Base-by-base conservation (phyloP, 1,140 invertebrate species). In the Liolophura sinensis region DNA sequence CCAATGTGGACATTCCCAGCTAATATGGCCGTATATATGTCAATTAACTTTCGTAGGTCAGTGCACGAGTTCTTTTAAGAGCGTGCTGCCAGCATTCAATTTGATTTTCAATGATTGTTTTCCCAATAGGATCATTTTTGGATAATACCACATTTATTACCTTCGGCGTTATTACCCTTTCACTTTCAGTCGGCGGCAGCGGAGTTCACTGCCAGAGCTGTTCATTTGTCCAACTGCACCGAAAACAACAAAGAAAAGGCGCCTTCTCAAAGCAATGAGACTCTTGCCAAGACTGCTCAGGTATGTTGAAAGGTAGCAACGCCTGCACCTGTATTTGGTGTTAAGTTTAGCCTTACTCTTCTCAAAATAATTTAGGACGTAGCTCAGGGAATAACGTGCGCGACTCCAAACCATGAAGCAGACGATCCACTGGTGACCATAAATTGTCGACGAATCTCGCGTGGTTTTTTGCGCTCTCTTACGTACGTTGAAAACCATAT, bases 281-380 rank as follows among this genome's bases (percentile, higher is more conserved):
- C 71, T 56, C 58, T 78, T 54, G 75, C 71, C 5, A 70, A 56
- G 65, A 71, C 77, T 56, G 73, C 75, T 0, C 71, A 78, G 75
- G 75, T 76, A 22, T 62, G 66, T 31, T 0, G 31, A 40, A 40
- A 5, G 31, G 31, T 3, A 40, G 3, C 3, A 40, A 40, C 31
- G 31, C 31, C 31, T 40, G 31, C 9, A 40, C 9, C 31, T 9
- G 9, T 40, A 40, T 40, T 40, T 40, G 31, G 3, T 3, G 31
- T 40, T 40, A 9, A 40, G 31, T 40, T 40, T 40, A 3, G 31
- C 31, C 31, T 5, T 40, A 40, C 3, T 40, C 31, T 40, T 40
- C 31, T 40, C 31, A 5, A 40, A 40, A 9, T 9, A 40, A 40
- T 40, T 40, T 40, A n/a, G n/a, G n/a, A n/a, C n/a, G n/a, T n/a